phyloP scores from a whole-genome alignment of 2,113 vertebrate genomes.

The Regulus satrapa region DNA sequence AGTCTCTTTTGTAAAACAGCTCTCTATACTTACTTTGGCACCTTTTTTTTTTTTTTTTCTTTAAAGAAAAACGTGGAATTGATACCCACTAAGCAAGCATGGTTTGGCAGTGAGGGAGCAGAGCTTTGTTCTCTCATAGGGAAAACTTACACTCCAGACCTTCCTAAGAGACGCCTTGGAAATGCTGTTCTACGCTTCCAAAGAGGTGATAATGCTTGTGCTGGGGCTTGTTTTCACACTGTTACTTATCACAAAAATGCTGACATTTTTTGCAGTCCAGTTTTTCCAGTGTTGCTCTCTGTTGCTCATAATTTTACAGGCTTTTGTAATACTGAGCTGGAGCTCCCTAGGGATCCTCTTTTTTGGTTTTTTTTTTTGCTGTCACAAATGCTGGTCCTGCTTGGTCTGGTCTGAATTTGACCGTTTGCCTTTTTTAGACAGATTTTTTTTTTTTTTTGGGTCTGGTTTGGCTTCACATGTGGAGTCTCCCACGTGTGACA shows the following conservation, averaged over 20 bases:
- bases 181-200: not conserved
- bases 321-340: not conserved
- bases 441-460: not conserved
- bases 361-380: too few species aligned
- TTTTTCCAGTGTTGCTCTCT: not conserved
- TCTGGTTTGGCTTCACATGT: not conserved
- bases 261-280: not conserved
- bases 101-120: not conserved
- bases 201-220: not conserved
- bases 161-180: not conserved
- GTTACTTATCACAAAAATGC: not conserved
- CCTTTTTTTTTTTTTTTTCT: not conserved
- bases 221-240: not conserved
- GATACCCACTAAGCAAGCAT: not conserved
- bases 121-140: not conserved
- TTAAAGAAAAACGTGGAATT: not conserved
- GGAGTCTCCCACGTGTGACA: not conserved
- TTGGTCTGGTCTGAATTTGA: not conserved
- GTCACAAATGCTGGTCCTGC: not conserved
- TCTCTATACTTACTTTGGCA: not conserved
- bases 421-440: not conserved
- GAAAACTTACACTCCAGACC: not conserved
- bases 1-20: not conserved
- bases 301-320: not conserved
- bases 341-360: not conserved